Evolutionary conservation across 2,888 invertebrate genomes (phyloP).

Genomic region (Alentia gelatinosa): DNA sequence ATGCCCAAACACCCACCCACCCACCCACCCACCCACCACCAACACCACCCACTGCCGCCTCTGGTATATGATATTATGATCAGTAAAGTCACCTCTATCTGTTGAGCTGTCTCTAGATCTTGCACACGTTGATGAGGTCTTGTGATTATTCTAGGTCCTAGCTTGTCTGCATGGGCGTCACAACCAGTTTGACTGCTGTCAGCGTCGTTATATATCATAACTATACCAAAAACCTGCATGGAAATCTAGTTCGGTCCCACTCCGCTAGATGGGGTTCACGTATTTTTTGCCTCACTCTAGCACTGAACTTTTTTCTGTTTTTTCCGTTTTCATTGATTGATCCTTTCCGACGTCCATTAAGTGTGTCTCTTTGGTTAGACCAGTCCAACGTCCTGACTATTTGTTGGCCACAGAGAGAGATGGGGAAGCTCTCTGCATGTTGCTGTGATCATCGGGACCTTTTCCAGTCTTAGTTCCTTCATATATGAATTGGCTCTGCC

Average conservation of each 20-base stretch:
- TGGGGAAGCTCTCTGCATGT: neutral
- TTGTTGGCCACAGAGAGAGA: neutral
- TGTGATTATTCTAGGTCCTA: conserved; percentile 40
- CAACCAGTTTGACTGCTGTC: neutral
- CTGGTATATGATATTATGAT: neutral
- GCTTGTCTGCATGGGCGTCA: conserved; percentile 18
- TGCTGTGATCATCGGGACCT: neutral
- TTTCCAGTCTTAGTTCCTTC: neutral
- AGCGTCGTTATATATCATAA: neutral
- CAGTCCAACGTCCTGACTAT: neutral
- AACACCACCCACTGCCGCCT: neutral
- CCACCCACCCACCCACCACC: neutral
- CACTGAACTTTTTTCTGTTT: neutral
- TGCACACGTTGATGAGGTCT: neutral
- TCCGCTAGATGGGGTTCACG: neutral
- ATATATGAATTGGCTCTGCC: neutral
- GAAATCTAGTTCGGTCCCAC: neutral
- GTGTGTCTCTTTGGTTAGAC: neutral
- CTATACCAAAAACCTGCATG: conserved; percentile 26
- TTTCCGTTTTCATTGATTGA: neutral
- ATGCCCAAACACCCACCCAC: neutral
- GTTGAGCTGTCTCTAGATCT: neutral
- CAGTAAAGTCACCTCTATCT: neutral
- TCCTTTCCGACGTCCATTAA: neutral
- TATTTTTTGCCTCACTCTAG: neutral